Base-by-base conservation (phyloP, 2,113 vertebrate species). In the Eudyptes chrysolophus region DNA sequence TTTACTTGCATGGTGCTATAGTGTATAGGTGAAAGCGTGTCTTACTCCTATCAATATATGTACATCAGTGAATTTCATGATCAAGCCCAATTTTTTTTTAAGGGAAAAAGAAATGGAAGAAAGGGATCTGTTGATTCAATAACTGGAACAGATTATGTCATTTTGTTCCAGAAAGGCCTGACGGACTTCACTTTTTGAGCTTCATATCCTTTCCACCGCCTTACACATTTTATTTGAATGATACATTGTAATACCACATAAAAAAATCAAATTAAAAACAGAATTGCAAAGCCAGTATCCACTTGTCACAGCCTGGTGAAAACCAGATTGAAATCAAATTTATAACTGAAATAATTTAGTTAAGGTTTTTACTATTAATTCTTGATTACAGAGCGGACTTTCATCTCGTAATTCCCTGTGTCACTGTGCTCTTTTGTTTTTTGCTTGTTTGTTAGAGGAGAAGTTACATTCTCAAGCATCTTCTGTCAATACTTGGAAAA, bases 141-240 rank as follows among this genome's bases (percentile, higher is more conserved):
- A 87, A 51, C 1, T 74, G 42, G 19, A 84, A 66, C 0, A 0
- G 7, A 15, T 70, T 20, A 68, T 7, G 10, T 12, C 7, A 20
- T 58, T 79, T 83, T 93, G 8, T 27, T 82, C 20, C 22, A 54
- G 24, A 82, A 85, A 75, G 9, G 24, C 9, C 51, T 36, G 27
- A 84, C 0, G 0, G 48, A 76, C 27, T 44, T 49, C 4, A 75
- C 6, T n/a, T 74, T 29, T 52, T 61, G n/a, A 84, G 54, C n/a
- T 87, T 81, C 3, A 2, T 21, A 79, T 38, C 27, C 38, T 57
- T 89, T 52, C 71, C 27, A 80, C 4, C 16, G 42, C 36, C 16
- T 51, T 24, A 72, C 7, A 22, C 7, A 13, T 72, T 62, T 89
- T 71, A 83, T 52, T 76, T 58, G 24, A 84, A 68, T 16, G 10